Base-by-base conservation (phyloP, 2,888 invertebrate genomes). In the Phrixothrix hirtus region DNA sequence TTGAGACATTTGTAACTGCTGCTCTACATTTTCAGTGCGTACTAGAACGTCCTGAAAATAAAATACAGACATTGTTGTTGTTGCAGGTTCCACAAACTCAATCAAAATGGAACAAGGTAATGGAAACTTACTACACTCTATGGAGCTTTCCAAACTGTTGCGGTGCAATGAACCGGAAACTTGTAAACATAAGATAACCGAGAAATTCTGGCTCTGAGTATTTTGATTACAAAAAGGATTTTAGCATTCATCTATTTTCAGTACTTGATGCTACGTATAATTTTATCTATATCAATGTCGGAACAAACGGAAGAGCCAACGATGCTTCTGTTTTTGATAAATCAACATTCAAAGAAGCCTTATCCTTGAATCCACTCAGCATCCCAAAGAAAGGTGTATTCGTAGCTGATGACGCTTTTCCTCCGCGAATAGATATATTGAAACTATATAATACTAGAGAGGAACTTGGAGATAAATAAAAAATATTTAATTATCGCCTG, bases 401-500 rank as follows among this genome's bases (percentile, higher is more conserved):
- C n/a, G n/a, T n/a, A n/a, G n/a, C n/a, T n/a, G n/a, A n/a, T n/a
- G n/a, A n/a, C 2, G 31, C 11, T 2, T 31, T 31, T 12, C 31
- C 7, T 31, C 7, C 13, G 31, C 11, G 3, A 31, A 31, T 7
- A 6, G 13, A 31, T 31, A 27, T 27, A 10, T 27, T 27, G 27
- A 27, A 27, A 5, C 27, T 11, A 27, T 27, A 27, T 7, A 7
- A 13, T 31, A 11, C 12, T 11, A 10, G 12, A 31, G 12, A 13
- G 13, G 31, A 31, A 31, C 13, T 31, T 31, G 12, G 12, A 31
- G 12, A 31, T 31, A 31, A 31, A 31, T 13, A 31, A 31, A 31
- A 31, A 12, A 31, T 31, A 31, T 10, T 31, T 31, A 31, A n/a
- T n/a, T n/a, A n/a, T n/a, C n/a, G n/a, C n/a, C n/a, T n/a, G 34